Conservation (phyloP, 1,140 invertebrate species). For the Plectus sambesii region DNA sequence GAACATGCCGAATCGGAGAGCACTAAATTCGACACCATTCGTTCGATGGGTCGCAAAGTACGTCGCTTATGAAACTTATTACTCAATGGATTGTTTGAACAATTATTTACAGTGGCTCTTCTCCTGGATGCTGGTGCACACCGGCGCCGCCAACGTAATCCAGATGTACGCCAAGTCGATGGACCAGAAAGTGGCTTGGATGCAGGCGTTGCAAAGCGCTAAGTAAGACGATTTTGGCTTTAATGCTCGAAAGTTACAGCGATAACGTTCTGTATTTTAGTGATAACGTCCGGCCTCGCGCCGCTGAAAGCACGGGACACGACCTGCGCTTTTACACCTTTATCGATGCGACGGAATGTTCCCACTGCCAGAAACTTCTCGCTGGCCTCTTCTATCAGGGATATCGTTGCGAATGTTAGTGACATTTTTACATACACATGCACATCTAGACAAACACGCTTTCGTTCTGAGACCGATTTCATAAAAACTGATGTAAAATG, state of each 20-base stretch:
- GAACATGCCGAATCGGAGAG: slow-evolving; percentile 12
- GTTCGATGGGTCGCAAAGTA: no score
- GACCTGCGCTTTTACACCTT: slow-evolving; percentile 18
- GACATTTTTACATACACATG: background rate
- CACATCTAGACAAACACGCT: background rate
- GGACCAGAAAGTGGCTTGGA: slow-evolving; percentile 1
- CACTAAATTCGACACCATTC: slow-evolving; percentile 16
- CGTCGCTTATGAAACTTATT: no score
- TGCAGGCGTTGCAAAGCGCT: background rate
- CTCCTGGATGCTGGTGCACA: slow-evolving; percentile 8
- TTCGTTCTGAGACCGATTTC: slow-evolving; percentile 15
- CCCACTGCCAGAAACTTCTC: slow-evolving; percentile 18
- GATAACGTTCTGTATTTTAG: slow-evolving; percentile 16
- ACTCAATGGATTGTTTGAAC: slow-evolving; percentile 11
- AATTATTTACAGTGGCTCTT: background rate
- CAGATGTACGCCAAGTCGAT: slow-evolving; percentile 3
- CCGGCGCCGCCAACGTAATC: background rate
- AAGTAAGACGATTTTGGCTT: background rate
- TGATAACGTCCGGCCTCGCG: slow-evolving; percentile 3
- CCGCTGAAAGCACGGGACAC: slow-evolving; percentile 9
- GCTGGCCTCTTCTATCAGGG: slow-evolving; percentile 24
- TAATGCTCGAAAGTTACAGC: slow-evolving; percentile 8
- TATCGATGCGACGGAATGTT: slow-evolving; percentile 7
- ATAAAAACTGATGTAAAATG: slow-evolving; percentile 14
- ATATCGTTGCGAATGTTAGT: slow-evolving; percentile 27